A percentile compares a stretch with the other conserved stretches of the same genome.
These are phyloP conservation scores for Ichneumoninae sp. DNA, from an alignment of 2,888 invertebrate genomes.

Conservation along the genomic window DNA sequence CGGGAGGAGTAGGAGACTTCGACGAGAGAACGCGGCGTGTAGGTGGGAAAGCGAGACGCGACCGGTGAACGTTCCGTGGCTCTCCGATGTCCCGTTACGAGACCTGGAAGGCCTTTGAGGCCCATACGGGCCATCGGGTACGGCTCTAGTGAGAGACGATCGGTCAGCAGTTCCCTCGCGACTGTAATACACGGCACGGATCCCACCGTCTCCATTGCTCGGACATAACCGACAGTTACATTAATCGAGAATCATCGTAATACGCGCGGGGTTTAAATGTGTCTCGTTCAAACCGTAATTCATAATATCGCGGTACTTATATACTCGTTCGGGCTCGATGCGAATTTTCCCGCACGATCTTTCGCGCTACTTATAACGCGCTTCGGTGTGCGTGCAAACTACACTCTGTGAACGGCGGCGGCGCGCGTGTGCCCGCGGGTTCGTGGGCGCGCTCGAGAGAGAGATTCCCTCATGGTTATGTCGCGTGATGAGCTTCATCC, in stretches of 20 bases:
- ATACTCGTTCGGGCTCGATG: slow-evolving; percentile 8
- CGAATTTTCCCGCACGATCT: slow-evolving; percentile 53
- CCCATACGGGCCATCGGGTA: slow-evolving; percentile 63
- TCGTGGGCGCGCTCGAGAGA: slow-evolving; percentile 60
- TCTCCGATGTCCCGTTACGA: slow-evolving; percentile 81
- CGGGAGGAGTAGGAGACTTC: background rate
- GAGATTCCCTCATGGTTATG: slow-evolving; percentile 66
- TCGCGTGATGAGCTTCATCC: slow-evolving; percentile 65
- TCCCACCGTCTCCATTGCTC: background rate
- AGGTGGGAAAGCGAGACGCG: slow-evolving; percentile 56
- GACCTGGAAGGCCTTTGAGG: slow-evolving; percentile 80
- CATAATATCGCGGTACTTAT: slow-evolving; percentile 14
- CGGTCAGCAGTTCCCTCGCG: slow-evolving; percentile 65
- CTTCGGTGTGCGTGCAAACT: slow-evolving; percentile 14
- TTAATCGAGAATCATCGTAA: slow-evolving; percentile 26
- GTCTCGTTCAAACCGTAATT: slow-evolving; percentile 9
- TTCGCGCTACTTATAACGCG: slow-evolving; percentile 52
- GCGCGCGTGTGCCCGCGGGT: slow-evolving; percentile 3
- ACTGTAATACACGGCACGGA: slow-evolving; percentile 25
- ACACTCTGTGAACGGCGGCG: slow-evolving; percentile 11
- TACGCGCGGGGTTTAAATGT: slow-evolving; percentile 9
- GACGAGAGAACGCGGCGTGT: slow-evolving; percentile 38
- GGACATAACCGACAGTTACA: background rate
- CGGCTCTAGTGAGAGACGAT: slow-evolving; percentile 59
- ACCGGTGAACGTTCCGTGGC: slow-evolving; percentile 36